These are phyloP conservation scores for Scomber scombrus DNA, from an alignment of 2,113 vertebrate genomes.

Conservation along the genomic window DNA sequence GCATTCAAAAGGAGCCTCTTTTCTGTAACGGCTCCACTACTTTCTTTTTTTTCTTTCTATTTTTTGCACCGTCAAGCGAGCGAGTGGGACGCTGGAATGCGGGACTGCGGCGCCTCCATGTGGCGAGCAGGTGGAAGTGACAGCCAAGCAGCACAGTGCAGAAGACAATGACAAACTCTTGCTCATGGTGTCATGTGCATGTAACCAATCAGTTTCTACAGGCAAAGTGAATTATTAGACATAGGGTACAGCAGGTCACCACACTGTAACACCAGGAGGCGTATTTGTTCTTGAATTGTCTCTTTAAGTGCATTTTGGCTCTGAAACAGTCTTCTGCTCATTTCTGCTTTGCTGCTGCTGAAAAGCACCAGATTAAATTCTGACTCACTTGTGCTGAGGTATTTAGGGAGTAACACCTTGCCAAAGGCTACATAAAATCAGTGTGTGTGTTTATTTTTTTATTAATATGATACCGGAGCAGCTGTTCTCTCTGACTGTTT, in stretches of 20 bases:
- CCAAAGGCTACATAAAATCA: slow-evolving; percentile 26
- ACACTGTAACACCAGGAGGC: neutral
- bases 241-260: neutral
- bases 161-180: neutral
- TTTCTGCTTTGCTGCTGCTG: neutral
- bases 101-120: slow-evolving; percentile 78
- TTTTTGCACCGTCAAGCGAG: slow-evolving; percentile 13
- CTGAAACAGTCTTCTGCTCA: neutral
- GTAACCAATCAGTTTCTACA: neutral
- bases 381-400: slow-evolving; percentile 43
- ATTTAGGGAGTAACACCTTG: slow-evolving; percentile 17
- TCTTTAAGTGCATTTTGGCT: slow-evolving; percentile 32
- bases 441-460: neutral
- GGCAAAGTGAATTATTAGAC: neutral
- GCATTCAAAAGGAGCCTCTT: slow-evolving; percentile 49
- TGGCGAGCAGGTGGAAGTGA: slow-evolving; percentile 29
- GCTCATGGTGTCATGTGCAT: neutral
- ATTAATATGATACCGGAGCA: slow-evolving; percentile 9
- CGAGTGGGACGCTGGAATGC: slow-evolving; percentile 38
- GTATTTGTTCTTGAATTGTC: neutral
- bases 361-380: slow-evolving; percentile 40
- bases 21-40: slow-evolving; percentile 52
- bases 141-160: neutral
- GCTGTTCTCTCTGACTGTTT: neutral
- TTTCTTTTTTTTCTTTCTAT: slow-evolving; percentile 25